phyloP scores from a whole-genome alignment of 2,113 vertebrate genomes.

The Bombycilla garrulus region DNA sequence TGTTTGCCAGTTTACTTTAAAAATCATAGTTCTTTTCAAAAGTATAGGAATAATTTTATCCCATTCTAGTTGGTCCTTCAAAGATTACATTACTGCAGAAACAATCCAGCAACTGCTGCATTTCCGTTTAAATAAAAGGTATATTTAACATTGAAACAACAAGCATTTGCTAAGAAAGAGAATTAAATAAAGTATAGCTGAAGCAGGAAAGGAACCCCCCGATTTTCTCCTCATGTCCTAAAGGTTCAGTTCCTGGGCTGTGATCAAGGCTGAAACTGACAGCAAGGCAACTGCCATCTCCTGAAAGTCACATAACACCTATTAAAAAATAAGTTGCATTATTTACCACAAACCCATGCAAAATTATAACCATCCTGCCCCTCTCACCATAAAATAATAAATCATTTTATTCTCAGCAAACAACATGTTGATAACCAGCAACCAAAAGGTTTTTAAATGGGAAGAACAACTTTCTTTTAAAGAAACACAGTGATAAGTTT shows the following conservation, averaged over 20 bases:
- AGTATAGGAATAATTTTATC: neutral
- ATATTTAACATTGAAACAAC: neutral
- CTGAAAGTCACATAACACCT: neutral
- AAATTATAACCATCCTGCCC: neutral
- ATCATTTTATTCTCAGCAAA: neutral
- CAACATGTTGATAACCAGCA: neutral
- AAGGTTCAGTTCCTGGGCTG: neutral
- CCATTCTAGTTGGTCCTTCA: neutral
- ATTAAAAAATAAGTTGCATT: neutral
- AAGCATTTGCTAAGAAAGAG: neutral
- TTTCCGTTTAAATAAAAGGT: neutral
- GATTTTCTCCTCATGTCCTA: neutral
- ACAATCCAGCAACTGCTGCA: neutral
- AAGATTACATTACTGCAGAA: neutral
- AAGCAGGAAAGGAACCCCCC: neutral
- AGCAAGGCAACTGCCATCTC: neutral
- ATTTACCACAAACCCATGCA: neutral
- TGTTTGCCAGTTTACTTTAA: neutral
- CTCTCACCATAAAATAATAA: conserved; percentile 10
- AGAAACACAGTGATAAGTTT: conserved; percentile 25
- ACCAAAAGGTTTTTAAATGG: conserved; percentile 28
- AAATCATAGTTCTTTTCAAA: neutral
- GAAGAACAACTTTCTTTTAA: neutral
- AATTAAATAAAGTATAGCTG: neutral
- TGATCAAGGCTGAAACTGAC: neutral